Evolutionary conservation across 2,888 invertebrate genomes (phyloP).

Genomic region (Cetonia aurata): DNA sequence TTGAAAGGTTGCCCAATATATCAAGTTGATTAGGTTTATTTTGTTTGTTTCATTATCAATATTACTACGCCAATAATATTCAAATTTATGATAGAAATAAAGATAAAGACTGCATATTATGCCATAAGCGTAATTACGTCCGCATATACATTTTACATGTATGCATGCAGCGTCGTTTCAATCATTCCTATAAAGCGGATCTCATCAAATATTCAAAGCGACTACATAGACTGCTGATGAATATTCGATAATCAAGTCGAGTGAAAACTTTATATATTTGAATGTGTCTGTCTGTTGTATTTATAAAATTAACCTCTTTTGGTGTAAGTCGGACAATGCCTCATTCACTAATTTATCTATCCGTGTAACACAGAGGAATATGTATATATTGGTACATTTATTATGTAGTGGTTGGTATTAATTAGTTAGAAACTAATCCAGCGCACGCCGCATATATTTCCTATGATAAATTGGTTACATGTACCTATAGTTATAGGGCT

Average conservation of each 20-base stretch:
- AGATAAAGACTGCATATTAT: too few species aligned
- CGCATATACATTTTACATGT: too few species aligned
- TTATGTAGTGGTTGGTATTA: constrained; percentile 20
- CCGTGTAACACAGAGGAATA: constrained; percentile 1
- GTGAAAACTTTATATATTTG: constrained; percentile 32
- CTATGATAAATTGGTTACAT: background rate
- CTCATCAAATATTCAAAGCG: constrained; percentile 53
- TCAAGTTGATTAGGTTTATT: too few species aligned
- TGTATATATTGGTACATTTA: background rate
- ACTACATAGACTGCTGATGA: constrained; percentile 41
- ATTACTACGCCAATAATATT: too few species aligned
- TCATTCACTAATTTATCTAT: background rate
- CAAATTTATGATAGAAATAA: too few species aligned
- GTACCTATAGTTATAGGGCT: too few species aligned
- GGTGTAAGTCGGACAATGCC: constrained; percentile 3
- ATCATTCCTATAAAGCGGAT: constrained; percentile 56
- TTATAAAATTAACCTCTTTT: constrained; percentile 14
- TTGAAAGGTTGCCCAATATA: too few species aligned
- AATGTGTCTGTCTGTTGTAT: constrained; percentile 16
- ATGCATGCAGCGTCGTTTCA: constrained; percentile 48
- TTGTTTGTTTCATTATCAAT: too few species aligned
- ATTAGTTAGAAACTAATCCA: constrained; percentile 19
- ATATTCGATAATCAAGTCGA: constrained; percentile 42
- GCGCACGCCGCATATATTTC: constrained; percentile 3
- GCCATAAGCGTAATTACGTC: too few species aligned